Evolutionary conservation across 1,140 invertebrate genomes (phyloP).

Genomic region (Zaprionus inermis): DNA sequence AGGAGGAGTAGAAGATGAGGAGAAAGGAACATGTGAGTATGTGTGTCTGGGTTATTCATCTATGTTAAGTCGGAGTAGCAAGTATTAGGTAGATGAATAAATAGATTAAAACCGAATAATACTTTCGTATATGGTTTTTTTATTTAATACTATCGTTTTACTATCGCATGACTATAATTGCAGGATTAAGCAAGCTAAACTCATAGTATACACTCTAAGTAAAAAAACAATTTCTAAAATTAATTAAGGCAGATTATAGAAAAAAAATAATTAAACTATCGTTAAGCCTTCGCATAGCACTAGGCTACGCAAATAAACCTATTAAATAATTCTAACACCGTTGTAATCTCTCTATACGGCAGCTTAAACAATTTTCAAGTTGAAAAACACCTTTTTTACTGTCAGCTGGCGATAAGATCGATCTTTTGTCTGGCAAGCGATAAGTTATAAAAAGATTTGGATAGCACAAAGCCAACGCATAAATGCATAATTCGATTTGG

Average conservation of each 20-base stretch:
- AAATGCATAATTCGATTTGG: constrained; percentile 66
- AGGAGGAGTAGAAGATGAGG: no score
- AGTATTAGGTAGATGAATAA: neutral
- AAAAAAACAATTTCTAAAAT: no score
- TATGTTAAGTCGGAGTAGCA: constrained; percentile 1
- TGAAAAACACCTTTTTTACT: constrained; percentile 2
- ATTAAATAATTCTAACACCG: constrained; percentile 1
- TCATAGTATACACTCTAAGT: no score
- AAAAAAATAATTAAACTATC: neutral
- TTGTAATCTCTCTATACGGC: neutral
- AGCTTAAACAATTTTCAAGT: neutral
- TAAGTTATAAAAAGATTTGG: constrained; percentile 2
- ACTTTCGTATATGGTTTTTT: no score
- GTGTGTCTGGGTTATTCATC: neutral
- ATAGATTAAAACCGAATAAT: neutral
- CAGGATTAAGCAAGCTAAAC: no score
- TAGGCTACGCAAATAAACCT: neutral
- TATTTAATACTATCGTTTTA: no score
- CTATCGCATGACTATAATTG: neutral
- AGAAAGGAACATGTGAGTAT: neutral
- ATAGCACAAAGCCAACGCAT: constrained; percentile 7
- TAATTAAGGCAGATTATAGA: no score
- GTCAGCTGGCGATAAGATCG: constrained; percentile 24
- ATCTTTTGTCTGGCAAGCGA: neutral
- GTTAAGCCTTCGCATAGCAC: neutral